Evolutionary conservation across 2,888 invertebrate species (phyloP), one percentile per base, ranked within the genome.

Genomic region (Ametastegia equiseti): DNA sequence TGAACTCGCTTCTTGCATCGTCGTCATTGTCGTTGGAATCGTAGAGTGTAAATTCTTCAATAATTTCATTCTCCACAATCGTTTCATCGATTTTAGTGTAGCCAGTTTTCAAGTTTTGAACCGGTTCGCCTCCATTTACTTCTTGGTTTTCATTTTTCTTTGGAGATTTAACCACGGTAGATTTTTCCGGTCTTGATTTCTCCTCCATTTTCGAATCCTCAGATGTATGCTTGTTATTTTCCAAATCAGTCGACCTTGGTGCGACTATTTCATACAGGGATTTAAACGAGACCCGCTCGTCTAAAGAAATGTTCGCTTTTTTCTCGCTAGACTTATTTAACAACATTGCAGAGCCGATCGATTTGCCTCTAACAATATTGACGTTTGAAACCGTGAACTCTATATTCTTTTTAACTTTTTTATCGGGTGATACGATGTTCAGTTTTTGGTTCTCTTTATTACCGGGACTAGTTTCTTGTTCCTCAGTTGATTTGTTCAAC

Each of bases 361-460:
- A 65, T 30, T 75, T 80, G 15, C 23, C n/a, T 77, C 33, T 65
- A 27, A 36, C 23, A 45, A 54, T 47, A 50, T 45, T 30, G 5
- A 78, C 79, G 11, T 39, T 67, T n/a, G 69, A 30, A 9, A 81
- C 57, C 3, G 54, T 50, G 30, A 79, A 47, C 42, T 67, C 78
- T 42, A 71, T 54, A 69, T 69, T 80, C 39, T 75, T 50, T 39
- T 69, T 69, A 0, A 80, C 39, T 65, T 45, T 81, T 13, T n/a
- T n/a, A n/a, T 65, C 50, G 13, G 77, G 39, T 9, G 47, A 54
- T n/a, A n/a, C n/a, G n/a, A 81, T 5, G 47, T 85, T 83, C 3
- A 50, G 80, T 50, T 82, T 83, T 80, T 86, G 82, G 50, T 85
- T 84, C 15, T 86, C 85, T 57, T 85, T 84, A 65, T 85, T 86